Evolutionary conservation across 1,140 invertebrate species (phyloP).

Genomic region (Pachypeltis micranthus): DNA sequence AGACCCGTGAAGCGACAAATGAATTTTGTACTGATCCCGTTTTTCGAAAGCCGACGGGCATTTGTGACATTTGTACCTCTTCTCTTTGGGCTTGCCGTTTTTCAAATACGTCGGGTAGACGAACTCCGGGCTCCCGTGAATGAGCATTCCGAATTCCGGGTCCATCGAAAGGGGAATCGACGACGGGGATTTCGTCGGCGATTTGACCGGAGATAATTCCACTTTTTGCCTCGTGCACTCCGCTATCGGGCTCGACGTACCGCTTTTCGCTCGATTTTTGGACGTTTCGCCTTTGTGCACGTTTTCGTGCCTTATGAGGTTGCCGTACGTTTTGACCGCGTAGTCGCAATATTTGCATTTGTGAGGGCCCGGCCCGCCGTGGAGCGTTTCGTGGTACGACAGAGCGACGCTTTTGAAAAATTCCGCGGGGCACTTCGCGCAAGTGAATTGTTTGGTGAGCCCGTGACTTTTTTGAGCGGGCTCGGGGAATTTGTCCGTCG

Average conservation of each 20-base stretch:
- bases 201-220: constrained; percentile 29
- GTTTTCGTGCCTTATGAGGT: constrained; percentile 60
- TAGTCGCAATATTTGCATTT: constrained; percentile 77
- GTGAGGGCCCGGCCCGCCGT: constrained; percentile 52
- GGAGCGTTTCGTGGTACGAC: constrained; percentile 57
- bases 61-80: constrained; percentile 70
- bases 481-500: not conserved
- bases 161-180: constrained; percentile 41
- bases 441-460: constrained; percentile 37
- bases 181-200: constrained; percentile 28
- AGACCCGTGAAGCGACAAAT: constrained; percentile 69
- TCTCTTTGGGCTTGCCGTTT: constrained; percentile 60
- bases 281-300: constrained; percentile 37
- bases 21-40: constrained; percentile 69
- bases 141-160: constrained; percentile 50
- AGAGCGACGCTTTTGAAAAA: constrained; percentile 56
- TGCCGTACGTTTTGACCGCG: constrained; percentile 61
- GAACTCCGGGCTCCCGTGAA: constrained; percentile 62
- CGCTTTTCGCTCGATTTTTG: constrained; percentile 26
- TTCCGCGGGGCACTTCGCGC: constrained; percentile 53
- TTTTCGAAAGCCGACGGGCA: constrained; percentile 83
- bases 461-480: constrained; percentile 8
- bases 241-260: constrained; percentile 47
- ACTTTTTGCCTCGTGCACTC: constrained; percentile 47
- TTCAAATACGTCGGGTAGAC: constrained; percentile 61